Evolutionary conservation across 2,797 vertebrate genomes (phyloP).

Genomic region (Alauda arvensis): DNA sequence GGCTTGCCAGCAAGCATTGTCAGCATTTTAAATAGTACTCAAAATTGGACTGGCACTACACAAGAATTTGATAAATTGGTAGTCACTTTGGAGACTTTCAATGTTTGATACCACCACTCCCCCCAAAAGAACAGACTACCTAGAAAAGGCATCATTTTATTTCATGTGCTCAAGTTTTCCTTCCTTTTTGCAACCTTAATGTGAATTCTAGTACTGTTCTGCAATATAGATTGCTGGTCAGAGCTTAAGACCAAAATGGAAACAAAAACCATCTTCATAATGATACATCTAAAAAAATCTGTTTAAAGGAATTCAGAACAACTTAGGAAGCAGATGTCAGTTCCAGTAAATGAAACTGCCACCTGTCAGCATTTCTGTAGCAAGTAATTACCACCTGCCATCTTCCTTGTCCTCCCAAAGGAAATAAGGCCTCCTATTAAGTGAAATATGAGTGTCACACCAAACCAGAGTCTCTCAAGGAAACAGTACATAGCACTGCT

Average conservation of each 20-base stretch:
- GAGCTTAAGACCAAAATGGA: background rate
- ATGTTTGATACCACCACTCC: background rate
- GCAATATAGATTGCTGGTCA: background rate
- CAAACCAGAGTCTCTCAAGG: background rate
- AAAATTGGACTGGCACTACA: background rate
- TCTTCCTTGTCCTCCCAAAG: background rate
- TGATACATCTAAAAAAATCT: background rate
- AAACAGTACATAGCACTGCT: background rate
- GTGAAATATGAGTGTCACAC: background rate
- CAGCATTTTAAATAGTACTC: background rate
- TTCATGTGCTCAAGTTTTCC: background rate
- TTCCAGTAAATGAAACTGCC: conserved; percentile 35
- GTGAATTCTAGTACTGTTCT: background rate
- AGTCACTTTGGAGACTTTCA: background rate
- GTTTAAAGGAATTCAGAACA: conserved; percentile 40
- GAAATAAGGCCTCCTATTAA: conserved; percentile 15
- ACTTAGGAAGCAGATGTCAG: conserved; percentile 21
- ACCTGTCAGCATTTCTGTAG: conserved; percentile 44
- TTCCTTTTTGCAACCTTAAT: background rate
- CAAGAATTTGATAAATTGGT: background rate
- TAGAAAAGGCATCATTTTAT: background rate
- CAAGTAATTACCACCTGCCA: conserved; percentile 43
- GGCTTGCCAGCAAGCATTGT: background rate
- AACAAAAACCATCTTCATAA: background rate
- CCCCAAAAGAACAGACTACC: background rate